Evolutionary conservation across 2,888 invertebrate species (phyloP), one percentile per base, ranked within the genome.

Genomic region (Tenthredo distinguenda): DNA sequence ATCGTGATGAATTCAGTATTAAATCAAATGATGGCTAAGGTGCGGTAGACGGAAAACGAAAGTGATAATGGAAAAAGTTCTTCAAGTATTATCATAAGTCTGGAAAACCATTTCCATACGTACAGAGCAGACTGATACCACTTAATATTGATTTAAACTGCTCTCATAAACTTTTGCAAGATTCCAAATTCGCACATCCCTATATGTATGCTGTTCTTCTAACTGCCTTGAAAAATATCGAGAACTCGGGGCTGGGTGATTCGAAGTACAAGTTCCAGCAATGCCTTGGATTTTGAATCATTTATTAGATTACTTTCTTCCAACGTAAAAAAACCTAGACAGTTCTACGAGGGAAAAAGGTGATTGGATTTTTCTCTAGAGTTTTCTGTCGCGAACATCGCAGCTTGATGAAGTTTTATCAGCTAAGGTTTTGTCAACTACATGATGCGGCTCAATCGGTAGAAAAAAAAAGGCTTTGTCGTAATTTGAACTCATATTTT

Each of bases 21-120:
- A 77, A 77, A 77, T 77, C 77, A 55, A 34, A n/a, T 31, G 31
- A 77, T 55, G 18, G 50, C 31, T 15, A 15, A 55, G 34, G 77
- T 31, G 50, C 40, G 55, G 40, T 31, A 12, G 55, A 55, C 77
- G 77, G n/a, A 77, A 55, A 77, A 34, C 55, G 77, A 77, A 77
- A 77, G 77, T 77, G 55, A 77, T 77, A 77, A 77, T 50, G 77
- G 50, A 77, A 77, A 55, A 77, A 77, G 77, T 77, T 77, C 5
- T 18, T 2, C 55, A 50, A 55, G 34, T 77, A 55, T 77, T 77
- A 77, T 55, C 77, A 77, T 77, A 77, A 77, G 77, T 77, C 34
- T 74, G 18, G 21, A 10, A 31, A 43, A 43, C 4, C 12, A 74
- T 74, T 74, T 74, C 43, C 43, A 74, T 43, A 74, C 43, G 72